Evolutionary conservation across 2,888 invertebrate genomes (phyloP).

Genomic region (Phytoseiulus persimilis): DNA sequence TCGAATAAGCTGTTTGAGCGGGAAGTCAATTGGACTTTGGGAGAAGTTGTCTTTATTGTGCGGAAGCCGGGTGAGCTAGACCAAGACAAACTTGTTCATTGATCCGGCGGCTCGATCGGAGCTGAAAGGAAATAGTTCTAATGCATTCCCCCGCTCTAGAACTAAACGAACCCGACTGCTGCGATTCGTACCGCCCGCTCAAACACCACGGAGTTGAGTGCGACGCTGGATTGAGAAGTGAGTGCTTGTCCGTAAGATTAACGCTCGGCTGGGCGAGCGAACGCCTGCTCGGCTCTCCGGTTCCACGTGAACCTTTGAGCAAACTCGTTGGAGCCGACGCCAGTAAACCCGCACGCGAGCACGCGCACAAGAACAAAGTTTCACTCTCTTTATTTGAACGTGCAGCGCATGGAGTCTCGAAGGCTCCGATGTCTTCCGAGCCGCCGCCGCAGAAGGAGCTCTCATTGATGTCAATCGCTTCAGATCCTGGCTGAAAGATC

Average conservation of each 20-base stretch:
- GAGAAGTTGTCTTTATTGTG: not conserved
- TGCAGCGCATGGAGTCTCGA: not conserved
- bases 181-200: not conserved
- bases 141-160: not conserved
- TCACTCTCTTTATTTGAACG: not conserved
- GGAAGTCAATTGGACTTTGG: not conserved
- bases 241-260: not conserved
- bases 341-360: not conserved
- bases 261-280: not conserved
- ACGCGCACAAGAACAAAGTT: constrained; percentile 5
- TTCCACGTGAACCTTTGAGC: not conserved
- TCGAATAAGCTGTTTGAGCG: too few species aligned
- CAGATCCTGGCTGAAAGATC: not conserved
- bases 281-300: not conserved
- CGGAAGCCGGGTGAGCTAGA: not conserved
- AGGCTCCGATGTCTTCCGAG: not conserved
- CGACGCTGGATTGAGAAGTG: not conserved
- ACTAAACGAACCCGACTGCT: not conserved
- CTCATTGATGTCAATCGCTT: not conserved
- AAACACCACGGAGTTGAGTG: not conserved
- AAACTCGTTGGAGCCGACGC: not conserved
- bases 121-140: not conserved
- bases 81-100: not conserved
- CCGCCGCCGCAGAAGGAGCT: not conserved
- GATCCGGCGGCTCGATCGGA: not conserved